Evolutionary conservation across 2,113 vertebrate species (phyloP).

Genomic region (Mus musculus): GRCm39 chr14:47157001-47157500

Average conservation of each 20-base stretch:
- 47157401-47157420: too few species aligned
- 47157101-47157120: neutral
- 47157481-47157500: too few species aligned
- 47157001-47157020: neutral
- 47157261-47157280: neutral
- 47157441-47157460: neutral
- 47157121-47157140: slow-evolving; percentile 41
- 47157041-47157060: neutral
- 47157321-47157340: neutral
- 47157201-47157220: slow-evolving; percentile 64
- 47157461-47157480: too few species aligned
- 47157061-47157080: neutral
- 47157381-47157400: neutral
- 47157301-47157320: neutral
- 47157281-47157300: neutral
- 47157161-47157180: slow-evolving; percentile 27
- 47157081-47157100: neutral
- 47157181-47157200: slow-evolving; percentile 42
- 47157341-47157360: neutral
- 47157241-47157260: slow-evolving; percentile 51
- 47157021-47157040: neutral
- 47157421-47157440: neutral
- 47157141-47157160: neutral
- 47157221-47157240: neutral
- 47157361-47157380: neutral